These are phyloP conservation scores for Coremacera marginata DNA, from an alignment of 2,888 invertebrate genomes.

Conservation along the genomic window DNA sequence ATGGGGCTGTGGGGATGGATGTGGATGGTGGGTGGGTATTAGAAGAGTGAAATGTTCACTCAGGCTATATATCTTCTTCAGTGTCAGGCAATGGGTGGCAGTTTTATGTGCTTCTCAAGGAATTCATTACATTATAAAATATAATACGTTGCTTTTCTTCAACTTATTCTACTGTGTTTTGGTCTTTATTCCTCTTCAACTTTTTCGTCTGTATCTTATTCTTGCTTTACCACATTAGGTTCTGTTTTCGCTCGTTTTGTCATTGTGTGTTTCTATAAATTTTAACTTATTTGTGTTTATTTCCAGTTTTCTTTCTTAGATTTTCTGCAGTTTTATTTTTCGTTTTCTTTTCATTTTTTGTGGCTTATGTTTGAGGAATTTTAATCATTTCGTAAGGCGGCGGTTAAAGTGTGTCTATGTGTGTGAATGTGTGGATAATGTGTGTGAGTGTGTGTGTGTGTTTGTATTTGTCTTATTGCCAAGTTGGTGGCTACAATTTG, in stretches of 20 bases:
- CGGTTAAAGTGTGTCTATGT: not conserved
- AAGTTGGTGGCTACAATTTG: conserved; percentile 27
- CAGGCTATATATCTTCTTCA: not conserved
- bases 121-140: conserved; percentile 20
- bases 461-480: not conserved
- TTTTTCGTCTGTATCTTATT: not conserved
- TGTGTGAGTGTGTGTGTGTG: not conserved
- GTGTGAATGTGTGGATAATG: not conserved
- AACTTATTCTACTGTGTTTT: not conserved
- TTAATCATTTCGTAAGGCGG: conserved; percentile 28
- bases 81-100: not conserved
- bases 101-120: not conserved
- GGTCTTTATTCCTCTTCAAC: not conserved
- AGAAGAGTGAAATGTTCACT: not conserved
- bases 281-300: not conserved
- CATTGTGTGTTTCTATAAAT: no score
- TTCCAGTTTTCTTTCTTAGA: not conserved
- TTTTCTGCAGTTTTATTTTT: not conserved
- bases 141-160: conserved; percentile 7
- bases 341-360: not conserved
- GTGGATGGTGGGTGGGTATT: not conserved
- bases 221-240: not conserved
- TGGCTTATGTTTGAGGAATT: conserved; percentile 31
- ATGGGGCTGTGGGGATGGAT: not conserved
- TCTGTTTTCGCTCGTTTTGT: no score